A percentile compares a stretch with the other conserved stretches of the same genome.
phyloP scores from a whole-genome alignment of 2,113 vertebrate genomes.

The Madoqua kirkii region DNA sequence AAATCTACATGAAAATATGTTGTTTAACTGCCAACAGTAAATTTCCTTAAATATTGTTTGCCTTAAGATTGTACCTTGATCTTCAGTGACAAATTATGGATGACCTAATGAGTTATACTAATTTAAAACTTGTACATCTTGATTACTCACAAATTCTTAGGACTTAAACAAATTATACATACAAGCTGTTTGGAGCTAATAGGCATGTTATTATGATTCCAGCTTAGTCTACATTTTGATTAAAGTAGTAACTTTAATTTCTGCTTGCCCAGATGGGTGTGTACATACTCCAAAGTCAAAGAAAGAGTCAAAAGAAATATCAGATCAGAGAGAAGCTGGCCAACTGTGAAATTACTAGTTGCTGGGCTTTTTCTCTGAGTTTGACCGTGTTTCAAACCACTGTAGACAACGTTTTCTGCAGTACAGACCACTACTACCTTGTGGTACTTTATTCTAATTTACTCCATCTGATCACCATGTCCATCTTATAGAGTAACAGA shows the following conservation, averaged over 20 bases:
- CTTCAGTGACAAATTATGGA: background rate
- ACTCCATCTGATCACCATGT: slow-evolving; percentile 75
- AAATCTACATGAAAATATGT: background rate
- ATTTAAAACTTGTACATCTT: slow-evolving; percentile 11
- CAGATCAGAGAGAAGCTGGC: slow-evolving; percentile 77
- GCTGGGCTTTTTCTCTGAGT: slow-evolving; percentile 80
- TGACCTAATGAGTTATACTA: slow-evolving; percentile 48
- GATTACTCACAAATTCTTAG: background rate
- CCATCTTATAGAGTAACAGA: slow-evolving; percentile 61
- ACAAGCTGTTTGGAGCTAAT: background rate
- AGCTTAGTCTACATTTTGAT: slow-evolving; percentile 72
- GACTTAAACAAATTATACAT: background rate
- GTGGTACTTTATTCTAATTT: slow-evolving; percentile 72
- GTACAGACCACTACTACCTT: slow-evolving; percentile 62
- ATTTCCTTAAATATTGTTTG: background rate
- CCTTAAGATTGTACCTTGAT: background rate
- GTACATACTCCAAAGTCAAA: slow-evolving; percentile 57
- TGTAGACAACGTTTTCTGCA: slow-evolving; percentile 75
- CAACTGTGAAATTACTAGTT: slow-evolving; percentile 88
- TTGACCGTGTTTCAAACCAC: slow-evolving; percentile 68
- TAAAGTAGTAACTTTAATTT: slow-evolving; percentile 71
- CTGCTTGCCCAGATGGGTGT: slow-evolving; percentile 60
- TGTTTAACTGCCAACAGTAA: background rate
- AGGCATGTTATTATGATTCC: slow-evolving; percentile 49
- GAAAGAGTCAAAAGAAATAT: slow-evolving; percentile 79